Evolutionary conservation across 2,113 vertebrate genomes (phyloP).

Genomic region (Phycodurus eques): DNA sequence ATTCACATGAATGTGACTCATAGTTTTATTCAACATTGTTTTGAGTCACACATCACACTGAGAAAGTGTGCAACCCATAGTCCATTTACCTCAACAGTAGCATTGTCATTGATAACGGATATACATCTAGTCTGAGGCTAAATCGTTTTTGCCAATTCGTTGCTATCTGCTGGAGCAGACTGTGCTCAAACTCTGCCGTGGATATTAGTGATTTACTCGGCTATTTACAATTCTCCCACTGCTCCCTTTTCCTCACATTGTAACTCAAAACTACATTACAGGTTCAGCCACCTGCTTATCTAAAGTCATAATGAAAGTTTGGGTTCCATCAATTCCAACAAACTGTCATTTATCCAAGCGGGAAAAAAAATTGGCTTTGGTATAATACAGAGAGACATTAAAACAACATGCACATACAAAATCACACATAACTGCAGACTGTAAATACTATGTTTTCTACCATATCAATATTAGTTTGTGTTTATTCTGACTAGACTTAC

Average conservation of each 20-base stretch:
- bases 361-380: conserved; percentile 3
- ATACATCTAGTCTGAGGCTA: conserved; percentile 50
- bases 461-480: neutral
- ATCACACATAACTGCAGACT: neutral
- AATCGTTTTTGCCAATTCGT: conserved; percentile 49
- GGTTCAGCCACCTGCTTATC: conserved; percentile 54
- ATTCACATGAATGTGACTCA: neutral
- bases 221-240: conserved; percentile 59
- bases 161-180: conserved; percentile 57
- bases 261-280: conserved; percentile 58
- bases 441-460: neutral
- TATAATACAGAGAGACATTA: conserved; percentile 1
- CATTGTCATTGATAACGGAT: conserved; percentile 57
- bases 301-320: conserved; percentile 50
- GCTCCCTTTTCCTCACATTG: conserved; percentile 39
- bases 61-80: conserved; percentile 37
- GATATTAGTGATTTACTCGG: conserved; percentile 67
- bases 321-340: conserved; percentile 40
- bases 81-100: conserved; percentile 50
- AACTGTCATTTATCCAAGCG: conserved; percentile 36
- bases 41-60: conserved; percentile 21
- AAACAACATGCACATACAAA: neutral
- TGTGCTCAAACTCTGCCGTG: conserved; percentile 44
- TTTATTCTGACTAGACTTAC: neutral
- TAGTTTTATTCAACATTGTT: conserved; percentile 3